Conservation (phyloP, 2,888 invertebrate genomes). For the Mesorhabditis spiculigera region DNA sequence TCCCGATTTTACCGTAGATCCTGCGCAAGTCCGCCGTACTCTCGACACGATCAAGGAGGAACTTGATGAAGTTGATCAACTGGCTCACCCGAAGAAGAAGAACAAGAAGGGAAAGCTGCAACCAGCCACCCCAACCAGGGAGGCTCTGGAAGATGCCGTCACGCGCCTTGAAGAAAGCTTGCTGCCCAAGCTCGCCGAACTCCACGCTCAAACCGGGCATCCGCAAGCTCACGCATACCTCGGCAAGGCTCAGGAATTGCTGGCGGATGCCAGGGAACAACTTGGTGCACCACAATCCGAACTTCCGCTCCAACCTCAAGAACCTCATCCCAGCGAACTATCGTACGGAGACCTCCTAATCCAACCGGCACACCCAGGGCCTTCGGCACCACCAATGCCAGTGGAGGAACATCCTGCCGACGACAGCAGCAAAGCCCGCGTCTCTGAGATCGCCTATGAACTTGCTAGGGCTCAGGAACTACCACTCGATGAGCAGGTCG, state of each 20-base stretch:
- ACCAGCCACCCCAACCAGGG: not conserved
- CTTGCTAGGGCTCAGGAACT: slow-evolving; percentile 24
- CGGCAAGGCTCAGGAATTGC: not conserved
- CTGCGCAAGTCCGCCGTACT: no score
- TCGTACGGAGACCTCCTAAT: not conserved
- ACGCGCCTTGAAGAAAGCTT: not conserved
- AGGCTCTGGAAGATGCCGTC: not conserved
- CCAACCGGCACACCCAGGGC: no score
- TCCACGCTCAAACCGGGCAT: not conserved
- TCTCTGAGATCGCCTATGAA: not conserved
- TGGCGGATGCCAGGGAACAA: slow-evolving; percentile 5
- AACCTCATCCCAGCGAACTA: not conserved
- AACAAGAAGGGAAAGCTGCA: not conserved
- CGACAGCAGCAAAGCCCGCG: no score
- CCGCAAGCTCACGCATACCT: not conserved
- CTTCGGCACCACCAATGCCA: not conserved
- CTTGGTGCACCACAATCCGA: not conserved
- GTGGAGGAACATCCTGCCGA: not conserved
- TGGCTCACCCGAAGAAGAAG: not conserved
- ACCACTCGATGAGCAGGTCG: slow-evolving; percentile 20
- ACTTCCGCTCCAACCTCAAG: no score
- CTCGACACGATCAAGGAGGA: no score
- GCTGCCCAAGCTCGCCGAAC: no score
- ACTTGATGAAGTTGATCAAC: not conserved
- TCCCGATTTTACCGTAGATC: no score